These are phyloP conservation scores for Catonia carolina DNA, from an alignment of 2,888 invertebrate species.

Conservation along the genomic window DNA sequence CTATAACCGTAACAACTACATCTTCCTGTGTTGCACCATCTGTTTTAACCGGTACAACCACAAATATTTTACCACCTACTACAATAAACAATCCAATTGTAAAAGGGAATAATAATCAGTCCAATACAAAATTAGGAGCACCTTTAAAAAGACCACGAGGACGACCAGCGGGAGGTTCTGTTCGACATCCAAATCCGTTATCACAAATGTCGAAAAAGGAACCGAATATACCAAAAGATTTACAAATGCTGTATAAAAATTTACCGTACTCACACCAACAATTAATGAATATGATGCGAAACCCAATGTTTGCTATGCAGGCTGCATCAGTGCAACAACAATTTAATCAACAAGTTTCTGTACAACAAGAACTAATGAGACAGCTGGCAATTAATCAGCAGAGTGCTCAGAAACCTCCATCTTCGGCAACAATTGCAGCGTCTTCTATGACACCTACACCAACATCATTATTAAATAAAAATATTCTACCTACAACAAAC, in stretches of 20 bases:
- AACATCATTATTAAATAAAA: too few relatives aligned
- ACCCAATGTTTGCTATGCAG: not conserved
- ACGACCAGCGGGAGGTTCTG: constrained; percentile 15
- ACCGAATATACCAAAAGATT: constrained; percentile 5
- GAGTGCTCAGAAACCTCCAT: too few relatives aligned
- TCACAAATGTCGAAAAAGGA: not conserved
- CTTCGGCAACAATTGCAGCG: too few relatives aligned
- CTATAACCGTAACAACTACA: not conserved
- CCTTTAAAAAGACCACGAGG: constrained; percentile 19
- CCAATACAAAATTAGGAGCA: too few relatives aligned
- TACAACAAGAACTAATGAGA: constrained; percentile 2
- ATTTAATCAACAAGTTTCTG: not conserved
- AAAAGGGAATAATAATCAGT: not conserved
- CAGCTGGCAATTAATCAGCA: not conserved
- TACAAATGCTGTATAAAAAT: constrained; percentile 19
- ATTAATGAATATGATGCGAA: not conserved
- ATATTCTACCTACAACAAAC: too few relatives aligned
- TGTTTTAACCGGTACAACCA: constrained; percentile 8
- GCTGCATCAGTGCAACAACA: not conserved
- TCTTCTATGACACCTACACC: too few relatives aligned
- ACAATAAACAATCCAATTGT: not conserved
- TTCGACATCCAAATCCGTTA: constrained; percentile 18
- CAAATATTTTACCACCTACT: constrained; percentile 6
- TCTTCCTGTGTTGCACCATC: not conserved
- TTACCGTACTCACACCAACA: not conserved